Percentiles rank a stretch among this genome's conserved stretches.
These are phyloP conservation scores for Sarotherodon lohbergeri DNA, from an alignment of 2,113 vertebrate species.

Conservation along the genomic window DNA sequence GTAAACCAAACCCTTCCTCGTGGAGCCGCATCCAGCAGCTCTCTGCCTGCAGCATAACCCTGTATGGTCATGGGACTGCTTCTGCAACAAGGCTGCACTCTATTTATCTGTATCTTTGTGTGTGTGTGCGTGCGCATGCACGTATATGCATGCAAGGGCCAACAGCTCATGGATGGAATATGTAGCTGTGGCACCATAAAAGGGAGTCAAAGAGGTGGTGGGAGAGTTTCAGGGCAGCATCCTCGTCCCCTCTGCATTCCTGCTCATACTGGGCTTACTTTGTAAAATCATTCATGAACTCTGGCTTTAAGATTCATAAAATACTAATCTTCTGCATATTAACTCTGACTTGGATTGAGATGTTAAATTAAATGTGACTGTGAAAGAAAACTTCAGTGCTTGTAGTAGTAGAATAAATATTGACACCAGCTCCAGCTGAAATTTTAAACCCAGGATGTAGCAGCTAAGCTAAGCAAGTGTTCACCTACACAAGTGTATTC, in stretches of 20 bases:
- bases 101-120: constrained; percentile 22
- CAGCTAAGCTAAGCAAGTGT: background rate
- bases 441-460: background rate
- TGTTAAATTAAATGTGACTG: background rate
- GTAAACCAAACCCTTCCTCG: background rate
- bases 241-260: constrained; percentile 14
- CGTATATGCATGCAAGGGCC: background rate
- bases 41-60: constrained; percentile 44
- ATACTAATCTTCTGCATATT: background rate
- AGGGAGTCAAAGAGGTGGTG: constrained; percentile 38
- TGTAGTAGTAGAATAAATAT: accelerated
- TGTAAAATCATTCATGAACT: background rate
- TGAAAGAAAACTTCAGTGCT: background rate
- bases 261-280: constrained; percentile 14
- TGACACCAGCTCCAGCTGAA: background rate
- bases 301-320: background rate
- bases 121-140: background rate
- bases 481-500: background rate
- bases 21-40: background rate
- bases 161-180: constrained; percentile 2
- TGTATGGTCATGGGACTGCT: constrained; percentile 68
- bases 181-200: constrained; percentile 55
- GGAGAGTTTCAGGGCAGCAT: background rate
- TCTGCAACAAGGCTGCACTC: constrained; percentile 6
- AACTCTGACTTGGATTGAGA: background rate